Conservation (phyloP, 1,140 invertebrate species). For the Achatina immaculata region DNA sequence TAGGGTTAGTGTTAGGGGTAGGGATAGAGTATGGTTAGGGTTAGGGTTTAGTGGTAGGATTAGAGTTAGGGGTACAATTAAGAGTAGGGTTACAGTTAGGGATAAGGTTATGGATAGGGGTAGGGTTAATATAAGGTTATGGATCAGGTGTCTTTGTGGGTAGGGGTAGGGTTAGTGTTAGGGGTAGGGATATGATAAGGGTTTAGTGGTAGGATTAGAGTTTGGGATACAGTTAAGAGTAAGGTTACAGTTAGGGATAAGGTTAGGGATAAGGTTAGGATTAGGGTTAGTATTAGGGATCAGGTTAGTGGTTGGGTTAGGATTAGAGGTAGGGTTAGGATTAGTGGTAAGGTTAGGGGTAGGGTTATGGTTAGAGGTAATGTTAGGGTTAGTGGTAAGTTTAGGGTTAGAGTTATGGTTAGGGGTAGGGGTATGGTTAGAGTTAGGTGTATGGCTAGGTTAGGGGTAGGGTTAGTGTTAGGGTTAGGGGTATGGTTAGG, state of each 20-base stretch:
- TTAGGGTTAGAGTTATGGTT: constrained; percentile 43
- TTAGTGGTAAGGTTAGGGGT: constrained; percentile 44
- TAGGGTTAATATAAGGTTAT: constrained; percentile 26
- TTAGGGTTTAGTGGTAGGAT: constrained; percentile 36
- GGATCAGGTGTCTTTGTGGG: constrained; percentile 22
- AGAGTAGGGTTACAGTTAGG: constrained; percentile 38
- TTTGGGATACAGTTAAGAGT: constrained; percentile 40
- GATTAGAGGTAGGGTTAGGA: constrained; percentile 45
- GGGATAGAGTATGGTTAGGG: constrained; percentile 23
- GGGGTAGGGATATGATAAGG: constrained; percentile 19
- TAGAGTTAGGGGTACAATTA: constrained; percentile 41
- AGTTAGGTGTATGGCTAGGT: constrained; percentile 34
- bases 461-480: constrained; percentile 18
- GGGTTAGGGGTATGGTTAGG: constrained; percentile 41
- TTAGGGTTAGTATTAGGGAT: constrained; percentile 26
- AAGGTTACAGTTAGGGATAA: constrained; percentile 42
- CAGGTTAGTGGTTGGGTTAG: constrained; percentile 43
- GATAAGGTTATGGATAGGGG: constrained; percentile 33
- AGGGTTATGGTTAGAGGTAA: constrained; percentile 39
- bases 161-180: constrained; percentile 36
- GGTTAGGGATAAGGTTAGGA: constrained; percentile 41
- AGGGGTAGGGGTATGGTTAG: constrained; percentile 41
- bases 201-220: constrained; percentile 39
- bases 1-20: constrained; percentile 30
- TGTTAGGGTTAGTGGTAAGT: constrained; percentile 45